Percentiles rank a stretch among this genome's conserved stretches.
phyloP scores from a whole-genome alignment of 2,888 invertebrate genomes.

The Heliconius erato region DNA sequence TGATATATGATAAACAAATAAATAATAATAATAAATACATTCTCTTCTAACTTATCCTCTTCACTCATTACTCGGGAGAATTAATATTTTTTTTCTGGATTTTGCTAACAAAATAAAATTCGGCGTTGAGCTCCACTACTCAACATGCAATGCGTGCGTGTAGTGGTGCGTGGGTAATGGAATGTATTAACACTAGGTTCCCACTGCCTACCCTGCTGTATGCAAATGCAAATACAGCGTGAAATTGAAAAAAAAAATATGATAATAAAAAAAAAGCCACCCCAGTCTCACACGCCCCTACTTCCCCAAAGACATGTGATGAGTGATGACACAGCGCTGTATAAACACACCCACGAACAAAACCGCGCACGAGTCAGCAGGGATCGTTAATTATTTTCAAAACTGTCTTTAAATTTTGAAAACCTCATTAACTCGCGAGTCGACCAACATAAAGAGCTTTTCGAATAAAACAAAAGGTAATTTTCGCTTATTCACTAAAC shows the following conservation, averaged over 20 bases:
- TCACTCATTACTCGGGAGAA: no score
- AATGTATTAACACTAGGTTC: background rate
- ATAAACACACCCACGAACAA: slow-evolving; percentile 42
- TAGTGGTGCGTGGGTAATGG: no score
- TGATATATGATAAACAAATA: no score
- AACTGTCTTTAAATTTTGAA: slow-evolving; percentile 80
- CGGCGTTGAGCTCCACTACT: background rate
- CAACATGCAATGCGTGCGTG: background rate
- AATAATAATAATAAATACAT: no score
- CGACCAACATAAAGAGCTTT: slow-evolving; percentile 74
- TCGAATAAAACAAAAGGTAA: slow-evolving; percentile 81
- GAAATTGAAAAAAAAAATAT: background rate
- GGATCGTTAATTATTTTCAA: slow-evolving; percentile 80
- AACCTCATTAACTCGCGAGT: slow-evolving; percentile 82
- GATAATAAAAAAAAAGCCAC: background rate
- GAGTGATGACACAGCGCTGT: slow-evolving; percentile 40
- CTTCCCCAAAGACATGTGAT: slow-evolving; percentile 26
- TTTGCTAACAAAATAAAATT: background rate
- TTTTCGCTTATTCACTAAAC: slow-evolving; percentile 85
- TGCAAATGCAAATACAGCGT: background rate
- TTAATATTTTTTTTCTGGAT: no score
- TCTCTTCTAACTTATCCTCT: no score
- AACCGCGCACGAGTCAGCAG: slow-evolving; percentile 60
- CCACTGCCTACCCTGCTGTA: background rate
- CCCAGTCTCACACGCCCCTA: background rate